Percentiles rank a stretch among this genome's conserved stretches.
Evolutionary conservation across 2,888 invertebrate genomes (phyloP).

Genomic region (Drosophila gaucha): DNA sequence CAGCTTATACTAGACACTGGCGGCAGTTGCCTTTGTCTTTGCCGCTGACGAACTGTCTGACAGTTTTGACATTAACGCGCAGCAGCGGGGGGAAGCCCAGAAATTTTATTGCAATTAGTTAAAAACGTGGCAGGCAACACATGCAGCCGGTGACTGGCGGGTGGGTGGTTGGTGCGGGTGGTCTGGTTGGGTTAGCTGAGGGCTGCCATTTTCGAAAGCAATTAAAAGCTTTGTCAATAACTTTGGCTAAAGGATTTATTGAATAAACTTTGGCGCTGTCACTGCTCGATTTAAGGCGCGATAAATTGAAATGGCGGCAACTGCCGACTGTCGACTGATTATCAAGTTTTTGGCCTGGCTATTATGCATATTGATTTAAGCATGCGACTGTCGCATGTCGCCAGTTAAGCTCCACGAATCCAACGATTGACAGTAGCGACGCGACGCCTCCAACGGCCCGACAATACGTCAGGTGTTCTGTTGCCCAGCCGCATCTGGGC

Average conservation of each 20-base stretch:
- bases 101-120: conserved; percentile 66
- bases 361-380: conserved; percentile 49
- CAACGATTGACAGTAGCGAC: conserved; percentile 32
- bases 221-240: conserved; percentile 66
- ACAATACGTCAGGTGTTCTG: conserved; percentile 27
- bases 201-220: conserved; percentile 52
- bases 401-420: conserved; percentile 11
- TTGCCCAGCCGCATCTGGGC: conserved; percentile 33
- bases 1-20: conserved; percentile 2
- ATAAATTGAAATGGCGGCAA: conserved; percentile 48
- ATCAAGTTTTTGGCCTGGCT: conserved; percentile 12
- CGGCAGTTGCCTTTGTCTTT: conserved; percentile 16
- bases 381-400: background rate
- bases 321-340: conserved; percentile 4
- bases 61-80: conserved; percentile 48
- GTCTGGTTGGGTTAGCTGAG: background rate
- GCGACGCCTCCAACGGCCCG: conserved; percentile 21
- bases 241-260: conserved; percentile 62
- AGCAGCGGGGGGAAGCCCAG: conserved; percentile 1
- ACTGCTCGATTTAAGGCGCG: conserved; percentile 35
- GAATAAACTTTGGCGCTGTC: conserved; percentile 57
- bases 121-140: conserved; percentile 39
- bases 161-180: background rate
- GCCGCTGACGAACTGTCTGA: conserved; percentile 43
- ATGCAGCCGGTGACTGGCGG: conserved; percentile 11